These are phyloP conservation scores for Rhinolophus ferrumequinum DNA, from an alignment of 2,113 vertebrate species.

Conservation along the genomic window DNA sequence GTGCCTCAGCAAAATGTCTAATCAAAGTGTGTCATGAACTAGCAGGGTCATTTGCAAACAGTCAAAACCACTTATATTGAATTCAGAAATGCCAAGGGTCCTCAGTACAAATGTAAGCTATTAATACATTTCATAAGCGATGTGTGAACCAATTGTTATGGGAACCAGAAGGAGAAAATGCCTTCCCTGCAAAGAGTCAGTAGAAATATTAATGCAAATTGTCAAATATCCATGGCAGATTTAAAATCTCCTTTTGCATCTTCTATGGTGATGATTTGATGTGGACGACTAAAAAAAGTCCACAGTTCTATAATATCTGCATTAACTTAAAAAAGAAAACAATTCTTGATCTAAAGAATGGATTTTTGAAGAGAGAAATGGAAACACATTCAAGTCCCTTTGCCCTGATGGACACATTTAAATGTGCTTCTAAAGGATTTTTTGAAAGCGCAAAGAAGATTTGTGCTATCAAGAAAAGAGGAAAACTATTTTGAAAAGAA, in stretches of 20 bases:
- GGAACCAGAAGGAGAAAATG: background rate
- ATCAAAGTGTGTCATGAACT: background rate
- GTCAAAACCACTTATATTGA: constrained; percentile 22
- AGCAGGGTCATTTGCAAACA: background rate
- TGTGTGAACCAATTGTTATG: background rate
- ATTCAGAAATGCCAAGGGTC: background rate
- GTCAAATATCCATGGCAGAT: constrained; percentile 9
- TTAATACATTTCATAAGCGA: constrained; percentile 21
- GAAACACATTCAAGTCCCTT: background rate
- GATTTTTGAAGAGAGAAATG: background rate
- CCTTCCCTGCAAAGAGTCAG: background rate
- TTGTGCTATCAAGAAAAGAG: background rate
- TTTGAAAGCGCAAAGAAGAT: constrained; percentile 59
- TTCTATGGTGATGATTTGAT: background rate
- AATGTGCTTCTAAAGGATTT: constrained; percentile 42
- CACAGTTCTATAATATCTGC: background rate
- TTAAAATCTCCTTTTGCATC: background rate
- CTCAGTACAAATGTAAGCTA: background rate
- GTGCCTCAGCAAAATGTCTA: background rate
- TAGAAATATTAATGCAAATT: background rate
- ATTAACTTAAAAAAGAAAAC: background rate
- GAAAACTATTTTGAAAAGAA: constrained; percentile 43
- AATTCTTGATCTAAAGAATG: background rate
- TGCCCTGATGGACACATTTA: background rate
- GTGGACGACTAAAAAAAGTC: background rate